Evolutionary conservation across 92 coral and sea anemone genomes (phyloP), one percentile per base, ranked within the genome.

Genomic region (Epizoanthus stellaris): DNA sequence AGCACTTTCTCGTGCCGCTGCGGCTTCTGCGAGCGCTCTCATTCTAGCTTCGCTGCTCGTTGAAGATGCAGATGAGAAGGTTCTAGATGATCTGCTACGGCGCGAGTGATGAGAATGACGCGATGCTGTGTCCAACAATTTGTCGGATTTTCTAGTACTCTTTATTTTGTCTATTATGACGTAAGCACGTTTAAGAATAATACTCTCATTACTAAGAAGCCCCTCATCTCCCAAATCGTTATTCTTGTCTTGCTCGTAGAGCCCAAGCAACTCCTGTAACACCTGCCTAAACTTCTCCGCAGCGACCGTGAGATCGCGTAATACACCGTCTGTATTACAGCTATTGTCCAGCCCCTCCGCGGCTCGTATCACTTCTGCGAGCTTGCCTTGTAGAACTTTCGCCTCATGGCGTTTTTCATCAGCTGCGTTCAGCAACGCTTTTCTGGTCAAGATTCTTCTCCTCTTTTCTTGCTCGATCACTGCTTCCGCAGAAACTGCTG

Each of bases 1-100:
- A 1, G 91, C 87, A 73, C 74, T 79, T 85, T 87, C 89, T 10
- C 87, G 89, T 53, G 88, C 93, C 7, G 90, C 90, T 68, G 93
- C 90, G 4, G 77, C 93, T 40, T 87, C 88, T 3, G 91, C 91
- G 3, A 82, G 64, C 36, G 93, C 93, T 13, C 10, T 8, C 76
- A 85, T 43, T 64, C 82, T 67, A 52, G 65, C 70, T 19, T 43
- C 68, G 52, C 82, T 85, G 83, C 83, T 85, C 0, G 83, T 67
- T 23, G 83, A 59, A 21, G 89, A 76, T 39, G 75, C 63, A 71
- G 64, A 73, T 45, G 81, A 73, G 56, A 73, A 34, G 58, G 83
- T 62, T 75, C 20, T 39, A 49, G 70, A 25, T 64, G 85, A 80
- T 80, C 4, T 80, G 49, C 75, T 65, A 67, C 80, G 76, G 47